Base-by-base conservation (phyloP, 2,888 invertebrate species). In the Xanthia icteritia region DNA sequence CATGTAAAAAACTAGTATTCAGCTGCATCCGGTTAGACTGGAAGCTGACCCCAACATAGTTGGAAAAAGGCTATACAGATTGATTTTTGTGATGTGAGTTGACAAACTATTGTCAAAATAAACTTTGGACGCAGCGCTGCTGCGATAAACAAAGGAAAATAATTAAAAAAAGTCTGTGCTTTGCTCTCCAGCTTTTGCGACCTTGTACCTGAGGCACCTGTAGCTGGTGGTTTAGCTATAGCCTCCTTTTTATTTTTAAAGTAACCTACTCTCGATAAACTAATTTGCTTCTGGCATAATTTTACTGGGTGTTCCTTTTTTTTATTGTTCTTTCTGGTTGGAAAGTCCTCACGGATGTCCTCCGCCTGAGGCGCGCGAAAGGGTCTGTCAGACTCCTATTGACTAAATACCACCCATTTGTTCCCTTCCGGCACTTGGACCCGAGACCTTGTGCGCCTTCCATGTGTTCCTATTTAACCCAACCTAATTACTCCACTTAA, bases 211-310 rank as follows among this genome's bases (percentile, higher is more conserved):
- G 27, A 17, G 5, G 20, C 17, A 60, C 27, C 27, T 48, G 20
- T 58, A 23, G 8, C 27, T 51, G 5, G 31, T 17, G n/a, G 31
- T 54, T n/a, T 74, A 42, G 31, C 51, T 4, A 20, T 42, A 63
- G 5, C 5, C 17, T 61, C 27, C 1, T 74, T 51, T 66, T 48
- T 20, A 51, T 51, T 51, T 48, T 60, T 36, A 27, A 66, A 60
- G 1, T 60, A 27, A 36, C 15, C 8, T 54, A n/a, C 36, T 66
- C n/a, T 20, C 5, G 48, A 42, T 51, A 66, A 66, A n/a, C 11
- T 42, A 42, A 66, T 77, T 60, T 77, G 48, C 77, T 31, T 51
- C 4, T 1, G 23, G 45, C 45, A 36, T 45, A 8, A 15, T 45
- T 63, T 54, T 36, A 54, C 42, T 51, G n/a, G 15, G 51, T 42